phyloP scores from a whole-genome alignment of 2,888 invertebrate genomes.

The Urechis unicinctus region DNA sequence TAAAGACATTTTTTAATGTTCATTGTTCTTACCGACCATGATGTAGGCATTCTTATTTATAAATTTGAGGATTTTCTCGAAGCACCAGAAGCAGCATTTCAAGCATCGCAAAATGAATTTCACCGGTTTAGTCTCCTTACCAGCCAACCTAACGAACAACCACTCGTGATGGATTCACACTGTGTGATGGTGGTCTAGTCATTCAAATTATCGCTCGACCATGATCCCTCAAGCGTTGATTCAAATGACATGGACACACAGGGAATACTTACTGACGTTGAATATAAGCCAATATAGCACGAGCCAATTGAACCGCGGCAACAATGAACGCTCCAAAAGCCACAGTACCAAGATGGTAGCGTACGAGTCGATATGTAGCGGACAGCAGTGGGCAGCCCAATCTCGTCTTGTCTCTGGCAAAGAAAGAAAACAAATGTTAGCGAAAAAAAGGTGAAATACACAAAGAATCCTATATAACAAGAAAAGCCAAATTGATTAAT shows the following conservation, averaged over 20 bases:
- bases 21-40: conserved; percentile 61
- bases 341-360: conserved; percentile 33
- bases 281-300: conserved; percentile 31
- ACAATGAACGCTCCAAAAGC: conserved; percentile 38
- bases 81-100: conserved; percentile 79
- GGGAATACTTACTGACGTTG: conserved; percentile 37
- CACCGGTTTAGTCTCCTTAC: conserved; percentile 27
- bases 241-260: too few relatives aligned
- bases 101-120: conserved; percentile 54
- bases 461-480: too few relatives aligned
- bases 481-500: too few relatives aligned
- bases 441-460: too few relatives aligned
- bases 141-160: conserved; percentile 34
- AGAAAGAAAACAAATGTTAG: too few relatives aligned
- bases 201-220: too few relatives aligned
- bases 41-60: conserved; percentile 92
- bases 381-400: conserved; percentile 30
- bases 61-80: conserved; percentile 86
- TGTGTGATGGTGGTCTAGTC: too few relatives aligned
- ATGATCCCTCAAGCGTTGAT: too few relatives aligned
- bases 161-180: too few relatives aligned
- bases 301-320: conserved; percentile 29
- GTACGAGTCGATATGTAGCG: conserved; percentile 29
- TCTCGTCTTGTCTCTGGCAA: conserved; percentile 31
- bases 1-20: too few relatives aligned